These are phyloP conservation scores for Stegodyphus mimosarum DNA, from an alignment of 1,140 invertebrate genomes.

Conservation along the genomic window DNA sequence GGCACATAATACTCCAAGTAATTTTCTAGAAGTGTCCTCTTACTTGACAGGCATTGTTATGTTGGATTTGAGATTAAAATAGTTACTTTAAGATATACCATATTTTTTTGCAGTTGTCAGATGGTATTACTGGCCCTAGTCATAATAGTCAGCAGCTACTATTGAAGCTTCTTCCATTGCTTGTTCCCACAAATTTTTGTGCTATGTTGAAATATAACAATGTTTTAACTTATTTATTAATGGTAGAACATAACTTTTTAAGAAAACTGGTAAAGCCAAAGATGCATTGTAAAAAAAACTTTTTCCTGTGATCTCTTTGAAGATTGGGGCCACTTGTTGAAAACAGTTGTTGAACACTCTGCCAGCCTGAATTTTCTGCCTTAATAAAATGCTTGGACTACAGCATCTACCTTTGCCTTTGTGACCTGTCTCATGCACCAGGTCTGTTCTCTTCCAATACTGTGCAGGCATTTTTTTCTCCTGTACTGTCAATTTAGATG, in stretches of 20 bases:
- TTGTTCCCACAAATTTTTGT: constrained; percentile 55
- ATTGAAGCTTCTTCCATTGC: constrained; percentile 55
- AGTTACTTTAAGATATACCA: constrained; percentile 31
- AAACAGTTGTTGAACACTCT: constrained; percentile 60
- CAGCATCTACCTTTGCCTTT: constrained; percentile 46
- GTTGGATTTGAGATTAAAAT: constrained; percentile 51
- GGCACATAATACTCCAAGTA: constrained; percentile 10
- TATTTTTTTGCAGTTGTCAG: constrained; percentile 56
- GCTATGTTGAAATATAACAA: constrained; percentile 54
- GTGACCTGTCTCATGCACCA: constrained; percentile 28
- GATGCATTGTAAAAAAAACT: constrained; percentile 42
- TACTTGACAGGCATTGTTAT: constrained; percentile 43
- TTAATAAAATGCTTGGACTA: constrained; percentile 58
- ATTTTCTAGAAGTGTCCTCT: constrained; percentile 45
- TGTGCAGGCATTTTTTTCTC: constrained; percentile 52
- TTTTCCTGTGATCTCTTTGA: constrained; percentile 58
- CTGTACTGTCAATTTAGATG: constrained; percentile 50
- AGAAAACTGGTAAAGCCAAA: constrained; percentile 56
- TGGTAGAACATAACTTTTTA: constrained; percentile 44
- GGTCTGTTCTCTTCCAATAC: constrained; percentile 59
- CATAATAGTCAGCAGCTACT: constrained; percentile 53
- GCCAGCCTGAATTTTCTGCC: constrained; percentile 61
- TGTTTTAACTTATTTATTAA: constrained; percentile 60
- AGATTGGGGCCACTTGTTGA: constrained; percentile 61
- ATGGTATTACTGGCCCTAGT: constrained; percentile 57